These are phyloP conservation scores for Pandemis cinnamomeana DNA, from an alignment of 2,888 invertebrate genomes.

Conservation along the genomic window DNA sequence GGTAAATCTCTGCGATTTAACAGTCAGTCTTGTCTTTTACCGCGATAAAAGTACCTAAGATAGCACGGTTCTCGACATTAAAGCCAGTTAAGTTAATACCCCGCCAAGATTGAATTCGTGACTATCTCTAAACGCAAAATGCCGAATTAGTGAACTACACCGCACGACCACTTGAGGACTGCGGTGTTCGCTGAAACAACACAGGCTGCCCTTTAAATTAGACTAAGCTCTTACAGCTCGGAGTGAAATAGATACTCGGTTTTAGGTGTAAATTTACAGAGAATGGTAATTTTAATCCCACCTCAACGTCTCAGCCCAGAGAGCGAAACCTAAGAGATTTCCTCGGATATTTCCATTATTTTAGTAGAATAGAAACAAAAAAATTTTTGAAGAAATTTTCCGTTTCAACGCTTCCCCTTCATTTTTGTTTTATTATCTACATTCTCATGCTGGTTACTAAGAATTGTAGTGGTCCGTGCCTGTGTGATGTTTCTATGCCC, in stretches of 20 bases:
- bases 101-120: conserved; percentile 60
- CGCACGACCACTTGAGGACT: conserved; percentile 53
- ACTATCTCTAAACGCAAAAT: conserved; percentile 59
- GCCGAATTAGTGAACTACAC: conserved; percentile 54
- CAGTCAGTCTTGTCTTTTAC: neutral
- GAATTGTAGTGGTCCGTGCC: too few species aligned
- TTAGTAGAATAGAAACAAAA: too few species aligned
- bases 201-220: conserved; percentile 32
- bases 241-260: conserved; percentile 4
- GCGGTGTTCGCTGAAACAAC: conserved; percentile 53
- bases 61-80: neutral
- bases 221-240: conserved; percentile 10
- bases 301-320: neutral
- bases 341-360: too few species aligned
- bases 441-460: too few species aligned
- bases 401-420: too few species aligned
- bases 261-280: conserved; percentile 2
- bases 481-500: neutral
- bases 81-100: neutral
- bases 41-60: neutral
- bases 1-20: neutral
- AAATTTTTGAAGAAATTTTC: too few species aligned
- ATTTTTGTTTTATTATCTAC: too few species aligned
- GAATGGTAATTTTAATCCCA: neutral
- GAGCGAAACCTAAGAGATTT: neutral